phyloP scores from a whole-genome alignment of 2,888 invertebrate genomes.

The Drosophila formosana region DNA sequence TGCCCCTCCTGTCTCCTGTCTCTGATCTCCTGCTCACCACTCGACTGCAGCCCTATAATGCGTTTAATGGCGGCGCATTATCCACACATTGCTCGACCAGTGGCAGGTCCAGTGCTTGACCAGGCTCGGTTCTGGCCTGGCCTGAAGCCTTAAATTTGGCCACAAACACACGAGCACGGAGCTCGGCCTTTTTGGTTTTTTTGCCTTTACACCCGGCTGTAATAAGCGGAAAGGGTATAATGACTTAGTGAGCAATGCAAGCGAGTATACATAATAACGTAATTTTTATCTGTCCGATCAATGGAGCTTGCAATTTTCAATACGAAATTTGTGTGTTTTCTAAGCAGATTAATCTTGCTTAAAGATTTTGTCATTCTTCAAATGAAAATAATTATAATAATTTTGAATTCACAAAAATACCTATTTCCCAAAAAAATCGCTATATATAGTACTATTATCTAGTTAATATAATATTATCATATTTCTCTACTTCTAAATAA shows the following conservation, averaged over 20 bases:
- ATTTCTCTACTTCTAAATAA: no score
- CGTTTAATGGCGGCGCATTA: conserved; percentile 73
- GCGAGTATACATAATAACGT: background rate
- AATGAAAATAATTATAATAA: no score
- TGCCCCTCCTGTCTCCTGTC: background rate
- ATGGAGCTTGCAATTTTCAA: no score
- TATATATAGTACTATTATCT: no score
- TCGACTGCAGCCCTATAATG: conserved; percentile 43
- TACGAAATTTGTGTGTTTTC: no score
- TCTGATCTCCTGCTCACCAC: no score
- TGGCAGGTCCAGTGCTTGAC: background rate
- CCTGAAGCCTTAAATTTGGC: conserved; percentile 68
- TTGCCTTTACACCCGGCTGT: background rate
- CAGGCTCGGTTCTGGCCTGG: conserved; percentile 20
- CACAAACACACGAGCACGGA: conserved; percentile 17
- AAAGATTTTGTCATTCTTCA: no score
- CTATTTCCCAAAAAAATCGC: no score
- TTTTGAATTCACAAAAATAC: no score
- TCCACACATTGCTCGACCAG: conserved; percentile 59
- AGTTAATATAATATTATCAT: no score
- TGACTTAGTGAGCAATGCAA: background rate
- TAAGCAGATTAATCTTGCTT: no score
- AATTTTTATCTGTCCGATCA: no score
- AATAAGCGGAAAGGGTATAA: background rate
- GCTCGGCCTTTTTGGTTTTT: conserved; percentile 34